Evolutionary conservation across 2,797 vertebrate species (phyloP).

Genomic region (Sebastes itinus): DNA sequence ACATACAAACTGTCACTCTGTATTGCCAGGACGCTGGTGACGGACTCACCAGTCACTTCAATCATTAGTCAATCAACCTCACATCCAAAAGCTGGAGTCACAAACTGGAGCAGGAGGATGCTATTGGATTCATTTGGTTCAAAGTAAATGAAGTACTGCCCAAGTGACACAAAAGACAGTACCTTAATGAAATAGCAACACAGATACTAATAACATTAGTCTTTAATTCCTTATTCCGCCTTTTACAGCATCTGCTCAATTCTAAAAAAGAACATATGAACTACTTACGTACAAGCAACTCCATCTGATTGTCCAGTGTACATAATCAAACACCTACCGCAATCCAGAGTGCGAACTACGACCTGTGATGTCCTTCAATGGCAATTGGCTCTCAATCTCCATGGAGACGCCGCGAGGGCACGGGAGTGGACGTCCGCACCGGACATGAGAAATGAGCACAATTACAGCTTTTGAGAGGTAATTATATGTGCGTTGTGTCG

Average conservation of each 20-base stretch:
- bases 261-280: neutral
- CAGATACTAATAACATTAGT: neutral
- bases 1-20: constrained; percentile 75
- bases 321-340: neutral
- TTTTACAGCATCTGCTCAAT: neutral
- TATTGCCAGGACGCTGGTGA: constrained; percentile 58
- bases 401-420: constrained; percentile 45
- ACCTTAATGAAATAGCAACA: neutral
- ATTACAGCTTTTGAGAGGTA: constrained; percentile 78
- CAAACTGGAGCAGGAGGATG: constrained; percentile 6
- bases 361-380: constrained; percentile 46
- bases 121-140: neutral
- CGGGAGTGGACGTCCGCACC: constrained; percentile 25
- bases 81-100: constrained; percentile 26
- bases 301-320: neutral
- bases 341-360: constrained; percentile 25
- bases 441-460: constrained; percentile 78
- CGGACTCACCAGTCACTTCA: constrained; percentile 62
- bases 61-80: constrained; percentile 60
- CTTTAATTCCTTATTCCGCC: neutral
- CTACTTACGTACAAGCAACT: neutral
- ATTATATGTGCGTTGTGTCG: constrained; percentile 66
- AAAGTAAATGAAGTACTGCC: neutral
- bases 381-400: constrained; percentile 55
- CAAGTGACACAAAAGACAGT: neutral